phyloP scores from a whole-genome alignment of 2,113 vertebrate species.

The Polypterus bichir region DNA sequence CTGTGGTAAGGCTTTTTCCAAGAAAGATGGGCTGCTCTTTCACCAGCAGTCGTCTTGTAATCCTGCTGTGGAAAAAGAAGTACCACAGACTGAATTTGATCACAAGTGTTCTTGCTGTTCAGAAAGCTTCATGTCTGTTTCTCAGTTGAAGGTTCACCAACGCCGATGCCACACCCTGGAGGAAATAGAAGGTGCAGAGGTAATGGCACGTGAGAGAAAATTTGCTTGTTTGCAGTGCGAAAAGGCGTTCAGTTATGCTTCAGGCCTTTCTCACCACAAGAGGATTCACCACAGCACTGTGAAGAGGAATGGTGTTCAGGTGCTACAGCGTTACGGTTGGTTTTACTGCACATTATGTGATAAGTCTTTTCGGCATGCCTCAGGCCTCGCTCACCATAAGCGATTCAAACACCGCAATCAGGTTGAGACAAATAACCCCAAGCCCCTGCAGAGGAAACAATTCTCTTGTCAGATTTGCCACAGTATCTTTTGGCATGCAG shows the following conservation, averaged over 20 bases:
- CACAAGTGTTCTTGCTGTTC: neutral
- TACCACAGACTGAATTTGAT: slow-evolving; percentile 7
- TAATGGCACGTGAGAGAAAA: neutral
- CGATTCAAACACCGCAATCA: too few relatives aligned
- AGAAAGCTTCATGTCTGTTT: neutral
- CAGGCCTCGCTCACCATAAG: too few relatives aligned
- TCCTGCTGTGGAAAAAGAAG: slow-evolving; percentile 15
- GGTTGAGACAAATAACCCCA: neutral
- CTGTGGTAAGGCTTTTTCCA: slow-evolving; percentile 29
- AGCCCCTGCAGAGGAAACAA: neutral
- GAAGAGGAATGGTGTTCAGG: too few relatives aligned
- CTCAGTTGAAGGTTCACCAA: neutral
- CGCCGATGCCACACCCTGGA: neutral
- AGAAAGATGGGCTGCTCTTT: neutral
- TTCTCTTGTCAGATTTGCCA: neutral
- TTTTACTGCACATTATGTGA: too few relatives aligned
- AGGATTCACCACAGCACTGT: neutral
- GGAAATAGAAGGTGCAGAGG: neutral
- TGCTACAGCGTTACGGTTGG: too few relatives aligned
- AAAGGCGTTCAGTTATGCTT: neutral
- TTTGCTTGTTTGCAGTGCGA: neutral
- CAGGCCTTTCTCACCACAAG: neutral
- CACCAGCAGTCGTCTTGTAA: slow-evolving; percentile 13
- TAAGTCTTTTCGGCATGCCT: too few relatives aligned
- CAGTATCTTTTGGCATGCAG: neutral